Evolutionary conservation across 2,888 invertebrate species (phyloP), one percentile per base, ranked within the genome.

Genomic region (Netelia virgata): DNA sequence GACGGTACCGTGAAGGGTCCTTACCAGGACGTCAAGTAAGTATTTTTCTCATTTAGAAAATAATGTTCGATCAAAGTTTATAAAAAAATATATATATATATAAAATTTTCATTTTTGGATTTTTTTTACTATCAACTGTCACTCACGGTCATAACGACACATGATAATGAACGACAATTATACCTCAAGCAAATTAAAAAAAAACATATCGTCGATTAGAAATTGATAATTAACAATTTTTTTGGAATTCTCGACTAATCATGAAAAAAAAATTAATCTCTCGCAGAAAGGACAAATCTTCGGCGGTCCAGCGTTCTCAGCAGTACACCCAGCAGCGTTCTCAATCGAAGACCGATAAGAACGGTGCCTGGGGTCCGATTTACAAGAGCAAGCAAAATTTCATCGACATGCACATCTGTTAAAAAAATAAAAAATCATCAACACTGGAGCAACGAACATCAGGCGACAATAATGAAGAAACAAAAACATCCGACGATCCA

Each of bases 351-450:
- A 90, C 89, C 88, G 85, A 90, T 18, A 89, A 90, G 68, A 91
- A 93, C 73, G 96, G 96, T 79, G 94, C 96, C 74, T 97, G 97
- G 96, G 97, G 97, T 83, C 94, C 96, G 50, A 94, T 96, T 83
- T 97, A 95, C 94, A 97, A 97, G 94, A 96, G 96, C 94, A 96
- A 96, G 93, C 95, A 96, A 89, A 95, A 96, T 91, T 97, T 97
- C 93, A 94, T 95, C 84, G 95, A 96, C 89, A 96, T 97, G 96
- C 97, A 97, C 93, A 94, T 94, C 91, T 96, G 95, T 93, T 96
- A 93, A 94, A 89, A 79, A 72, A 47, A 61, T 11, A 36, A 76
- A 68, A 43, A 43, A 23, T 43, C 28, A 6, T 47, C 20, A 43
- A 64, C 41, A 70, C 55, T 16, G 16, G 47, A 41, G 68, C 81